A percentile compares a stretch with the other conserved stretches of the same genome.
These are phyloP conservation scores for Agrochola circellaris DNA, from an alignment of 2,888 invertebrate species.

Conservation along the genomic window DNA sequence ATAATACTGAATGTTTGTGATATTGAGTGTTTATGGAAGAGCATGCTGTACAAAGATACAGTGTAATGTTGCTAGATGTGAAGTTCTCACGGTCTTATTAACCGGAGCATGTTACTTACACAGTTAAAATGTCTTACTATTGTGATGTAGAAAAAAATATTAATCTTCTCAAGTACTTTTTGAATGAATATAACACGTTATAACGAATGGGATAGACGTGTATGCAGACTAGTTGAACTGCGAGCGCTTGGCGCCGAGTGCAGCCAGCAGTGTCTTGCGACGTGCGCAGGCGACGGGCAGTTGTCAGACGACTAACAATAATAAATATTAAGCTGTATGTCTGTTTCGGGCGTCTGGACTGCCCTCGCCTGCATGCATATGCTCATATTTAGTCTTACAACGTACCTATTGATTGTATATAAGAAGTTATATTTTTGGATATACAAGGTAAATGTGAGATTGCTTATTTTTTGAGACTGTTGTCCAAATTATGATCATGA, in stretches of 20 bases:
- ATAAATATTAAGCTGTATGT: constrained; percentile 19
- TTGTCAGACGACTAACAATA: constrained; percentile 20
- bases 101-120: constrained; percentile 55
- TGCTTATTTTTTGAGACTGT: constrained; percentile 89
- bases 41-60: constrained; percentile 51
- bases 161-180: constrained; percentile 23
- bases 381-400: constrained; percentile 44
- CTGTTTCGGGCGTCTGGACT: constrained; percentile 13
- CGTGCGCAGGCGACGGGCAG: constrained; percentile 17
- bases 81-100: constrained; percentile 51
- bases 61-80: constrained; percentile 45
- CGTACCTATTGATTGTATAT: constrained; percentile 76
- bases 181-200: constrained; percentile 32
- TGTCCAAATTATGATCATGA: constrained; percentile 85
- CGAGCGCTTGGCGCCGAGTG: constrained; percentile 10
- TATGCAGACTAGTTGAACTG: constrained; percentile 4
- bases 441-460: constrained; percentile 80
- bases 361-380: constrained; percentile 8
- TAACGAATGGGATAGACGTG: constrained; percentile 13
- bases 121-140: constrained; percentile 31
- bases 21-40: constrained; percentile 70
- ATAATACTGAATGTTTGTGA: constrained; percentile 81
- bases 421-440: constrained; percentile 87
- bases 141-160: constrained; percentile 33
- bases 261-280: constrained; percentile 25